Base-by-base conservation (phyloP, 2,113 vertebrate species). In the Himantopus leucocephalus region DNA sequence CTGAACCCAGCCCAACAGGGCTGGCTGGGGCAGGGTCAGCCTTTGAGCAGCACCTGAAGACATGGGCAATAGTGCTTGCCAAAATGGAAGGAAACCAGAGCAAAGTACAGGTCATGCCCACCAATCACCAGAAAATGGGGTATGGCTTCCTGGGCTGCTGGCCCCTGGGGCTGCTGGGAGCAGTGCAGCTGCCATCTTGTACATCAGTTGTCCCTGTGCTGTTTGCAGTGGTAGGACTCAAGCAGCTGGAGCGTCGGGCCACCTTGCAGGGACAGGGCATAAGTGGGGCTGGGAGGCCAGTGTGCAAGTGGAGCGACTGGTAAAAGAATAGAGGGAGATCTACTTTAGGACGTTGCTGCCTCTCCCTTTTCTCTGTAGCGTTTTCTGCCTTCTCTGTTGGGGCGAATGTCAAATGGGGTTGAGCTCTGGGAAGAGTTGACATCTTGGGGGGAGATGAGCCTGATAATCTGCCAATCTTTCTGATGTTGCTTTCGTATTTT, bases 51-150 rank as follows among this genome's bases (percentile, higher is more conserved):
- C 26, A 10, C 39, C 63, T 53, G 13, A 17, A 39, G 16, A 21
- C 20, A 22, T 4, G 7, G 26, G 39, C 4, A 8, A 29, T 0
- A 2, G 14, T 41, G 9, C 27, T 22, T 59, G 16, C 63, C 53
- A 13, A 35, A 41, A 35, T 2, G 37, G 73, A 21, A 55, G 37
- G 55, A 26, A 71, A 71, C 34, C 22, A 34, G 27, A 62, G 26
- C 10, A 8, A 20, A 20, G 18, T 3, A 23, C 62, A 20, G 43
- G 19, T 19, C 41, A n/a, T 10, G 52, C 27, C 52, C 41, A 12
- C 3, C 30, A 20, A 6, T 22, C 15, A 8, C 23, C n/a, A 30
- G 43, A n/a, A 67, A 76, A n/a, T 1, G 1, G 43, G 43, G 6
- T 12, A 35, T 2, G 30, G 16, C 19, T 76, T 48, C 43, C 43